Conservation (phyloP, 1,140 invertebrate species). For the Heliconius congener region DNA sequence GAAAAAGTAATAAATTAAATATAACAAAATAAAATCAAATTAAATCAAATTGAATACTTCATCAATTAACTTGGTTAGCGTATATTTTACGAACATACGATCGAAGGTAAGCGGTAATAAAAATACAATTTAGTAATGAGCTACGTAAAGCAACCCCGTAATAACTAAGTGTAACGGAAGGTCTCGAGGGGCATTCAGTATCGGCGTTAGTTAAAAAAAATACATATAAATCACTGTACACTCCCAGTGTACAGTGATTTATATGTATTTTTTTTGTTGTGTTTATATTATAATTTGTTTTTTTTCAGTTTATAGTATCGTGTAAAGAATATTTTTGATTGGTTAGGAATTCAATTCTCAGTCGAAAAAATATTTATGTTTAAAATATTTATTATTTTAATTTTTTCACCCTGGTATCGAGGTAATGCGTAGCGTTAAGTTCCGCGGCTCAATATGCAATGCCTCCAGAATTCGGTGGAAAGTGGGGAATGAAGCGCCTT, state of each 20-base stretch:
- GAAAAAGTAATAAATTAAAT: neutral
- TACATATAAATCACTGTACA: too few species aligned
- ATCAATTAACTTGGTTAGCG: neutral
- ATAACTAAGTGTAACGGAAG: neutral
- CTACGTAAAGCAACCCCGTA: neutral
- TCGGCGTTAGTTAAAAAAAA: conserved; percentile 11
- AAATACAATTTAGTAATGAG: conserved; percentile 7
- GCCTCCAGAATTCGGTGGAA: too few species aligned
- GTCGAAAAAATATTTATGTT: too few species aligned
- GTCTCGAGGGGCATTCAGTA: conserved; percentile 4
- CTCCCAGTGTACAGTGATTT: neutral
- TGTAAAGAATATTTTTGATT: too few species aligned
- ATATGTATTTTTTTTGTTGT: neutral
- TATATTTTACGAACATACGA: neutral
- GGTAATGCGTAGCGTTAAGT: too few species aligned
- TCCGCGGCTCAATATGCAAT: too few species aligned
- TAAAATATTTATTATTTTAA: too few species aligned
- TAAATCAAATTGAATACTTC: neutral
- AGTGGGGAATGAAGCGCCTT: too few species aligned
- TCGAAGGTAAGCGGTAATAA: neutral
- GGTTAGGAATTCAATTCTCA: too few species aligned
- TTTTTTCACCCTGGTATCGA: too few species aligned
- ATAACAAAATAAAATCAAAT: neutral
- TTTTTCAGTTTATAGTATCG: neutral
- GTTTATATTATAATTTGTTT: neutral